Base-by-base conservation (phyloP, 64 coral and sea anemone species). In the Exaiptasia diaphana region DNA sequence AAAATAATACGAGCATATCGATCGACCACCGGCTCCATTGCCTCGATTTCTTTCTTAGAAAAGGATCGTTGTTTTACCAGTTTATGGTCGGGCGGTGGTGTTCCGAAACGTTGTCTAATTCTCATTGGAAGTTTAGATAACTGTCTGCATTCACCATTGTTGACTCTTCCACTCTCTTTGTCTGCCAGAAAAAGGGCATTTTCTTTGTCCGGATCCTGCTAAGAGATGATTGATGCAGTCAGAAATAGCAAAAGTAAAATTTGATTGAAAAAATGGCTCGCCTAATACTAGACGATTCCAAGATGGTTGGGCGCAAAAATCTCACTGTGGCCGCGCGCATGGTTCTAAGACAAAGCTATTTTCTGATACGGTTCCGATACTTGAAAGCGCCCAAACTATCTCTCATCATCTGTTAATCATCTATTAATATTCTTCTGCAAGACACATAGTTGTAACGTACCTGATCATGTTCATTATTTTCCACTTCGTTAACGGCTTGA, bases 31-130 rank as follows among this genome's bases (percentile, higher is more conserved):
- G 91, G 80, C 34, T 89, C 86, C 80, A 94, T 67, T 3, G 60
- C 73, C 46, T 94, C 91, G 44, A 94, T 85, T 73, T 94, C 91
- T 30, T 94, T 89, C 18, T 85, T 74, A 0, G 91, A 64, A 42
- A 85, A 94, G 44, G 91, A 78, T 32, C 91, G 52, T 44, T 94
- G 87, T 44, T 94, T 88, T 52, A 79, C 10, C 64, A 88, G 35
- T 32, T 24, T 57, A 20, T 38, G 21, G 17, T 69, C 62, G 21
- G 15, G 75, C 7, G 69, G 17, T 20, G 28, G 29, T 28, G 54
- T 82, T 5, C 50, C 64, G 13, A 61, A 64, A 18, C 63, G 68
- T 41, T 79, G 83, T 15, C 63, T 67, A 14, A 87, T 68, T 14
- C 60, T 73, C 7, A 58, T 42, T 59, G 74, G 77, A 18, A 65